phyloP scores from a whole-genome alignment of 2,888 invertebrate genomes.

The Syritta pipiens region DNA sequence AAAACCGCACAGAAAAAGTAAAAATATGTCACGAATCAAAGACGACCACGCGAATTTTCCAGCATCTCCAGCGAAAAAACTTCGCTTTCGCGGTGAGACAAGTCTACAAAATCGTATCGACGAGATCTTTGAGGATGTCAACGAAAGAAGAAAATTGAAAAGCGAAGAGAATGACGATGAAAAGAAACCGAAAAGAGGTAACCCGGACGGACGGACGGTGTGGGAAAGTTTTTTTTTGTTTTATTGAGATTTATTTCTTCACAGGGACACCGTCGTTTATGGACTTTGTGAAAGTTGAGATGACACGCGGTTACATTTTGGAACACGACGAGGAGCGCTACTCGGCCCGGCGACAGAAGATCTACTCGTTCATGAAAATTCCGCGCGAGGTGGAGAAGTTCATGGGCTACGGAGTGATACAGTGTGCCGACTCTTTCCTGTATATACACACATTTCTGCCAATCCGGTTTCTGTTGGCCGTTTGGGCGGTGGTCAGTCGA shows the following conservation, averaged over 20 bases:
- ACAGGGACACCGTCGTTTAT: slow-evolving; percentile 76
- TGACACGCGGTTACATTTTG: slow-evolving; percentile 94
- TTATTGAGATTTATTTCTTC: not conserved
- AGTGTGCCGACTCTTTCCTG: slow-evolving; percentile 97
- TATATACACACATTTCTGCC: slow-evolving; percentile 99
- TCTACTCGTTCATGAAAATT: slow-evolving; percentile 97
- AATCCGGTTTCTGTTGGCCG: slow-evolving; percentile 91
- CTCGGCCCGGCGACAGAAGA: slow-evolving; percentile 95
- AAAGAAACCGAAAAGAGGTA: slow-evolving; percentile 35
- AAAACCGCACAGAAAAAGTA: too few species aligned
- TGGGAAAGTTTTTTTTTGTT: not conserved
- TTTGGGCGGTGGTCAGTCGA: slow-evolving; percentile 89
- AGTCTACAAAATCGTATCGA: slow-evolving; percentile 76
- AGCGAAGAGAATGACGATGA: slow-evolving; percentile 59
- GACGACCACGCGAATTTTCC: slow-evolving; percentile 53
- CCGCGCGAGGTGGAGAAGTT: slow-evolving; percentile 95
- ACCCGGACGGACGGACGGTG: not conserved
- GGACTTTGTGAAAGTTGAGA: slow-evolving; percentile 90
- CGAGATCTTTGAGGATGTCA: slow-evolving; percentile 72
- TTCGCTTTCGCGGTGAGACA: slow-evolving; percentile 80
- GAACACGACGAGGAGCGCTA: slow-evolving; percentile 98
- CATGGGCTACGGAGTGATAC: slow-evolving; percentile 95
- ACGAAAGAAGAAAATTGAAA: slow-evolving; percentile 58
- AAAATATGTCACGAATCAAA: slow-evolving; percentile 68
- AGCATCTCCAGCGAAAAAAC: slow-evolving; percentile 76